These are phyloP conservation scores for Synanthedon vespiformis DNA, from an alignment of 2,888 invertebrate genomes.

Conservation along the genomic window DNA sequence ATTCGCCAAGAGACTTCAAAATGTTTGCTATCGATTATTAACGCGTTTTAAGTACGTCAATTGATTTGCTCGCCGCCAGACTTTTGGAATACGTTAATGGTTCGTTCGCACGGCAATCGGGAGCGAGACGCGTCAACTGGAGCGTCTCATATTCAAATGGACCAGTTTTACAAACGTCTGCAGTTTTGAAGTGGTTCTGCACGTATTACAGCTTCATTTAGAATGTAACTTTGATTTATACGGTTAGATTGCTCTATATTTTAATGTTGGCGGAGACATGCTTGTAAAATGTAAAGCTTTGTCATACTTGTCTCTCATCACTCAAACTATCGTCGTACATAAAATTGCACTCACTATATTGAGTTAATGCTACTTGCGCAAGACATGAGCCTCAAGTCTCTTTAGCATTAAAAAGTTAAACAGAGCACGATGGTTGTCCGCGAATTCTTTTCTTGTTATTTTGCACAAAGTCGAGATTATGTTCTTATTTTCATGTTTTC, in stretches of 20 bases:
- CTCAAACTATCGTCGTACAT: not conserved
- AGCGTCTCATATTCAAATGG: constrained; percentile 57
- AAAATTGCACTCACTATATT: too few relatives aligned
- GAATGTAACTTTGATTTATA: constrained; percentile 15
- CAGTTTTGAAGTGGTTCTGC: constrained; percentile 24
- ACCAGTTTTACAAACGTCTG: constrained; percentile 38
- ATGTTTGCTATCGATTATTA: constrained; percentile 50
- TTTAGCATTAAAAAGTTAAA: constrained; percentile 1
- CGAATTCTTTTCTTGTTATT: constrained; percentile 9
- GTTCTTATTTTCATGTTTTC: too few relatives aligned
- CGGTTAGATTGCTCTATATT: constrained; percentile 11
- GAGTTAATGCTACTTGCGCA: not conserved
- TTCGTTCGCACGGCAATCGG: constrained; percentile 62
- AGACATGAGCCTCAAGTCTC: too few relatives aligned
- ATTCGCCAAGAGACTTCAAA: constrained; percentile 32
- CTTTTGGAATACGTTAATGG: constrained; percentile 35
- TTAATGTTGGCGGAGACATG: constrained; percentile 1
- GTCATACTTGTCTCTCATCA: not conserved
- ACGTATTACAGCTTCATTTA: constrained; percentile 26
- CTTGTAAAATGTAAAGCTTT: not conserved
- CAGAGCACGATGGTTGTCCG: constrained; percentile 9
- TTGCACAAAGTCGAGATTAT: constrained; percentile 2
- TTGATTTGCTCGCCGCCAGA: constrained; percentile 43
- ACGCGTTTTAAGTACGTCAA: constrained; percentile 40
- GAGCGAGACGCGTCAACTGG: constrained; percentile 55